phyloP scores from a whole-genome alignment of 2,113 vertebrate species.

The Solea senegalensis region DNA sequence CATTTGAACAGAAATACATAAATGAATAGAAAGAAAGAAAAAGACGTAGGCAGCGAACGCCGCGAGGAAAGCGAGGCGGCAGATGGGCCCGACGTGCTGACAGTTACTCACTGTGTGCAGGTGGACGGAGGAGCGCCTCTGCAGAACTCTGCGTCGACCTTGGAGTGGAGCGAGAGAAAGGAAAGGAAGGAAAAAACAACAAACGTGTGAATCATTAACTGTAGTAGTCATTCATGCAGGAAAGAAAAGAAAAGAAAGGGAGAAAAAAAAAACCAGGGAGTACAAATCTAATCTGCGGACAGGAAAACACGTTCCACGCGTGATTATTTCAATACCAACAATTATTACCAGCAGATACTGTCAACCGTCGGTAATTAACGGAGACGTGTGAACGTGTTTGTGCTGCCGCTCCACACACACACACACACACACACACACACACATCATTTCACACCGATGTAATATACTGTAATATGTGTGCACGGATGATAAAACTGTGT shows the following conservation, averaged over 20 bases:
- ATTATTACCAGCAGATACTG: conserved; percentile 2
- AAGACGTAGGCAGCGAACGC: not conserved
- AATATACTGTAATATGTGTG: not conserved
- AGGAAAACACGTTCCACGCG: conserved; percentile 28
- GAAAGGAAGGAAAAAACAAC: conserved; percentile 2
- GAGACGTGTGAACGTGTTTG: conserved; percentile 20
- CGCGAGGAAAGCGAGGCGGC: conserved; percentile 23
- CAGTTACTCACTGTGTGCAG: conserved; percentile 65
- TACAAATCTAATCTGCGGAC: conserved; percentile 16
- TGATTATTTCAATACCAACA: not conserved
- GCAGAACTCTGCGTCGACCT: conserved; percentile 50
- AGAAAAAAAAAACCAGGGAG: not conserved
- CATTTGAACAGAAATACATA: not conserved
- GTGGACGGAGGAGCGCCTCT: conserved; percentile 48
- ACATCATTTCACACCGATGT: not conserved
- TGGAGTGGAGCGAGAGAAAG: conserved; percentile 24
- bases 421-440: not conserved
- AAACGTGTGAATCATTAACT: conserved; percentile 39
- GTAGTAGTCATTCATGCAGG: conserved; percentile 47
- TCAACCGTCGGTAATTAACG: conserved; percentile 44
- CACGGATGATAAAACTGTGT: not conserved
- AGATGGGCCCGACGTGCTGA: conserved; percentile 54
- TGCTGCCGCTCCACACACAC: conserved; percentile 1
- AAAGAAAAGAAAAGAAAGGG: not conserved
- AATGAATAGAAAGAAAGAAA: conserved; percentile 17